A percentile compares a stretch with the other conserved stretches of the same genome.
Evolutionary conservation across 2,888 invertebrate genomes (phyloP).

Genomic region (Coleophora deauratella): DNA sequence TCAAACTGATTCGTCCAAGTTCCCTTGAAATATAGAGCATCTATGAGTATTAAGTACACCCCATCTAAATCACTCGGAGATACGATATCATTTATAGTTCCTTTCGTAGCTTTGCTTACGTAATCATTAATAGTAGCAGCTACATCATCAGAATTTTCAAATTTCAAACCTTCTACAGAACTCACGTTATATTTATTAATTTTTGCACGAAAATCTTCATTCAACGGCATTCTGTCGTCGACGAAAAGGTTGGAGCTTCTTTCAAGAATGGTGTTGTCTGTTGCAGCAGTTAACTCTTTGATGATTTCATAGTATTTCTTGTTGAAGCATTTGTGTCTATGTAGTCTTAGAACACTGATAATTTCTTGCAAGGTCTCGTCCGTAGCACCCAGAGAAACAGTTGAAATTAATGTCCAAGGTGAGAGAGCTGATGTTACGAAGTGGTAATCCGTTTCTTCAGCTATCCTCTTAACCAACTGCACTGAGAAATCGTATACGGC

Average conservation of each 20-base stretch:
- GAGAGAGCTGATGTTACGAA: slow-evolving; percentile 50
- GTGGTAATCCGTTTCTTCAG: slow-evolving; percentile 46
- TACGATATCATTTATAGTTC: slow-evolving; percentile 45
- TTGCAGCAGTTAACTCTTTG: slow-evolving; percentile 21
- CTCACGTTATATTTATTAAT: slow-evolving; percentile 29
- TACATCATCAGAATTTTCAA: slow-evolving; percentile 27
- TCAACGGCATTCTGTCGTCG: slow-evolving; percentile 30
- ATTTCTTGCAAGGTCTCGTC: slow-evolving; percentile 40
- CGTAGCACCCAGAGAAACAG: slow-evolving; percentile 42
- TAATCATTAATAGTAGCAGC: slow-evolving; percentile 42
- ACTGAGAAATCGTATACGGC: slow-evolving; percentile 33
- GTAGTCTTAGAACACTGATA: slow-evolving; percentile 31
- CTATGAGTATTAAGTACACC: slow-evolving; percentile 37
- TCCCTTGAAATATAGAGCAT: slow-evolving; percentile 55
- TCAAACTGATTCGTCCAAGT: slow-evolving; percentile 41
- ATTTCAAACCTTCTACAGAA: slow-evolving; percentile 30
- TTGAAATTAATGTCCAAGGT: slow-evolving; percentile 46
- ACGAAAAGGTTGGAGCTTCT: slow-evolving; percentile 41
- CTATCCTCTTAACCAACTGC: slow-evolving; percentile 30
- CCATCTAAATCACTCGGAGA: slow-evolving; percentile 36
- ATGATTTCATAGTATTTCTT: slow-evolving; percentile 39
- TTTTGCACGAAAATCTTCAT: slow-evolving; percentile 25
- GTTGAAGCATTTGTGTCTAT: slow-evolving; percentile 45
- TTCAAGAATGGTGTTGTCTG: slow-evolving; percentile 31
- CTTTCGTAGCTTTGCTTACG: slow-evolving; percentile 39